phyloP scores from a whole-genome alignment of 2,888 invertebrate genomes.

The Chloroclystis v-ata region DNA sequence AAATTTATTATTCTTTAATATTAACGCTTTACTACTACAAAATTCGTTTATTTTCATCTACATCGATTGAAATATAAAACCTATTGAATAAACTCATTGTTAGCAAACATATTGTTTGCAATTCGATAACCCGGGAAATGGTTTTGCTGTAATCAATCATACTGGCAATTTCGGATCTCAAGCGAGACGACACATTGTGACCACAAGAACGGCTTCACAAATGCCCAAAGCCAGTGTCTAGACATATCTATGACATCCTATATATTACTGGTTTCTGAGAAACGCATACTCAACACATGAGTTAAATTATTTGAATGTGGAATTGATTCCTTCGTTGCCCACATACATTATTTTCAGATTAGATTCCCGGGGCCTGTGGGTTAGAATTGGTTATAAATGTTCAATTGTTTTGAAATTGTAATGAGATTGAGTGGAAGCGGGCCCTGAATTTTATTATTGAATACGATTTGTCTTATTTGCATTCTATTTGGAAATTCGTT shows the following conservation, averaged over 20 bases:
- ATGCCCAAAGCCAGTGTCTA: not conserved
- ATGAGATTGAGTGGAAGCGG: not conserved
- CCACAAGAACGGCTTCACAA: not conserved
- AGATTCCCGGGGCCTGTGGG: slow-evolving; percentile 10
- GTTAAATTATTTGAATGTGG: slow-evolving; percentile 27
- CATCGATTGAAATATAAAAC: too few relatives aligned
- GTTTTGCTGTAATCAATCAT: not conserved
- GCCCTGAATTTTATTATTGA: not conserved
- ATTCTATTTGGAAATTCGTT: too few relatives aligned
- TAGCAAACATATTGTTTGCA: too few relatives aligned
- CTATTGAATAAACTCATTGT: too few relatives aligned
- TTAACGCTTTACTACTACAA: too few relatives aligned
- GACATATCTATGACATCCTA: not conserved
- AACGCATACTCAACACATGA: slow-evolving; percentile 15
- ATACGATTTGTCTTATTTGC: not conserved
- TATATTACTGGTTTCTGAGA: not conserved
- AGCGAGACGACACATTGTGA: not conserved
- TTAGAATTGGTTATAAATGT: slow-evolving; percentile 13
- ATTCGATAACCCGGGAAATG: not conserved
- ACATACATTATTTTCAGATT: slow-evolving; percentile 27
- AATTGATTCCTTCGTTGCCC: slow-evolving; percentile 27
- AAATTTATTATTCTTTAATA: too few relatives aligned
- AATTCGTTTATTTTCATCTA: too few relatives aligned
- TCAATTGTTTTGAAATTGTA: slow-evolving; percentile 12
- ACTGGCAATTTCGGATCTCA: not conserved